Percentiles rank a stretch among this genome's conserved stretches.
phyloP scores from a whole-genome alignment of 2,113 vertebrate genomes.

The Nannobrachium achirus region DNA sequence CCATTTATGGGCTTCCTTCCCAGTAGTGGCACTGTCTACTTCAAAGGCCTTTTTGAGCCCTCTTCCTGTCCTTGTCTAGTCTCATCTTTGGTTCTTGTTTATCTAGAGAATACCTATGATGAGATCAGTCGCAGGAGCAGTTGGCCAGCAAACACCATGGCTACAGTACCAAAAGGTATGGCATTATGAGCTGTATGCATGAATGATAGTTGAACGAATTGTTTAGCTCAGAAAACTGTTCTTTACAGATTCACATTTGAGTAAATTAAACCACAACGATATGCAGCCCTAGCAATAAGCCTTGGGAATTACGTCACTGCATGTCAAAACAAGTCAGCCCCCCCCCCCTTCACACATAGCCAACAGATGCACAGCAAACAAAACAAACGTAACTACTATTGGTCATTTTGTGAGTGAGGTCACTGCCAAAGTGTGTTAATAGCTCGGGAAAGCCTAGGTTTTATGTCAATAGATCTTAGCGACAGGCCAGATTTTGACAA shows the following conservation, averaged over 20 bases:
- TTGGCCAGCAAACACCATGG: slow-evolving; percentile 75
- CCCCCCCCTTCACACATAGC: background rate
- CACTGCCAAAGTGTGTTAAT: too few species aligned
- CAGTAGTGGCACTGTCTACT: slow-evolving; percentile 32
- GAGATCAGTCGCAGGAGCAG: slow-evolving; percentile 82
- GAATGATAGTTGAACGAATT: background rate
- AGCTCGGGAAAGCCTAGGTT: too few species aligned
- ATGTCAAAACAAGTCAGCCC: too few species aligned
- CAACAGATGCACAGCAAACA: background rate
- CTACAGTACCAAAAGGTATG: slow-evolving; percentile 77
- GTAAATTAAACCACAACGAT: too few species aligned
- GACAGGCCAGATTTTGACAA: too few species aligned
- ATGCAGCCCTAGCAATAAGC: too few species aligned
- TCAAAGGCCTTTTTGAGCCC: slow-evolving; percentile 53
- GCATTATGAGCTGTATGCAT: slow-evolving; percentile 5
- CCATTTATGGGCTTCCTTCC: slow-evolving; percentile 67
- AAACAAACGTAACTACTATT: background rate
- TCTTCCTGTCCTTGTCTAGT: slow-evolving; percentile 20
- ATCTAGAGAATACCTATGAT: slow-evolving; percentile 78
- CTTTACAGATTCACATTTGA: background rate
- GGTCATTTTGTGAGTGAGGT: background rate
- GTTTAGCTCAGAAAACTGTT: background rate
- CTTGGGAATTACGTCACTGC: too few species aligned
- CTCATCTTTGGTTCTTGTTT: slow-evolving; percentile 33
- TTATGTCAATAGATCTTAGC: too few species aligned